Conservation (phyloP, 2,113 vertebrate genomes). For the Elaphurus davidianus region DNA sequence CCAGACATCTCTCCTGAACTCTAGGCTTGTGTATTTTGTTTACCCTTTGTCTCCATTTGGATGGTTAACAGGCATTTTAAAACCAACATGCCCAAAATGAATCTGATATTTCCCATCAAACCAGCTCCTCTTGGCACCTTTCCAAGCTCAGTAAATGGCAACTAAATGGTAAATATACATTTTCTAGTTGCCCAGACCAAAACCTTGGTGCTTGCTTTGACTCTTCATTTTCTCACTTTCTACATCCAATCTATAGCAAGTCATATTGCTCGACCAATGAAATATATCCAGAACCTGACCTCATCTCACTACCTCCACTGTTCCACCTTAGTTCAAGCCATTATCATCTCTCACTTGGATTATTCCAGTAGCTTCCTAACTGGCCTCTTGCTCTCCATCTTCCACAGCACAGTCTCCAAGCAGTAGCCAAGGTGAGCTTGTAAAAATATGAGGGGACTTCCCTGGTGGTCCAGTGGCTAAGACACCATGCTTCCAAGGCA, state of each 20-base stretch:
- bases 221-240: not conserved
- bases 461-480: not conserved
- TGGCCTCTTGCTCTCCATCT: not conserved
- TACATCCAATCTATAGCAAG: not conserved
- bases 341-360: not conserved
- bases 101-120: not conserved
- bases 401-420: not conserved
- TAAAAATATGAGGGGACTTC: not conserved
- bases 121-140: not conserved
- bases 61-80: not conserved
- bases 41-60: not conserved
- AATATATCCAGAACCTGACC: not conserved
- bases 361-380: not conserved
- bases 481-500: not conserved
- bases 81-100: not conserved
- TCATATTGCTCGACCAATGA: not conserved
- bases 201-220: not conserved
- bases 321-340: not conserved
- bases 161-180: not conserved
- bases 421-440: not conserved
- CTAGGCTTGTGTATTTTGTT: not conserved
- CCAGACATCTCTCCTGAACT: not conserved
- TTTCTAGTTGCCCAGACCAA: not conserved
- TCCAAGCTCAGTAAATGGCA: not conserved
- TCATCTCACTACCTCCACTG: not conserved